Evolutionary conservation across 2,888 invertebrate genomes (phyloP), one percentile per base, ranked within the genome.

Genomic region (Cotesia congregata): DNA sequence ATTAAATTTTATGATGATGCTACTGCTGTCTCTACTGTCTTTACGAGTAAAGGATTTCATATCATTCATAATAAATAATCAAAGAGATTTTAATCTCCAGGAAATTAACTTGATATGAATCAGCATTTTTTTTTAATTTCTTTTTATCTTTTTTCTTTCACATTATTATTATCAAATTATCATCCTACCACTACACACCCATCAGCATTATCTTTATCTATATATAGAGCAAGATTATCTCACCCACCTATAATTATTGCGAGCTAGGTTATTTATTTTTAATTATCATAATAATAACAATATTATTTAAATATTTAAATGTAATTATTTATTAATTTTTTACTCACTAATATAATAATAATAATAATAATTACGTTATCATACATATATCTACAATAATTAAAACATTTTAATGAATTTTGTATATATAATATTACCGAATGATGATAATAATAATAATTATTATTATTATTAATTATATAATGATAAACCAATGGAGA

Each of bases 1-100:
- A 62, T 72, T 62, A 72, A 72, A 72, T 72, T 60, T 72, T 39
- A 72, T 72, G 62, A 72, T 72, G 60, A 61, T 15, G 41, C 62
- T 50, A 50, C 50, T 50, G 17, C 67, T 67, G 39, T 38, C 20
- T 7, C 30, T 59, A 59, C 50, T 20, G 12, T 50, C 50, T 50
- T 50, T 30, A 30, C 30, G 30, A 30, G 30, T 30, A 2, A 30
- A 50, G 50, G 12, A 9, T 7, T 12, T 50, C 50, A 50, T 50
- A 9, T 50, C 9, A 50, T 50, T 12, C 12, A 50, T 50, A 50
- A 9, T 50, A 50, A 50, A 9, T 50, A 50, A 9, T 50, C 50
- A 50, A 50, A 50, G 12, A 50, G 50, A 50, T 50, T 50, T 50
- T 50, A 50, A 50, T 50, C 50, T 50, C 30, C 50, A 50, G 12